Percentiles rank a stretch among this genome's conserved stretches.
These are phyloP conservation scores for Ceratotherium simum DNA, from an alignment of 2,113 vertebrate species.

Conservation along the genomic window DNA sequence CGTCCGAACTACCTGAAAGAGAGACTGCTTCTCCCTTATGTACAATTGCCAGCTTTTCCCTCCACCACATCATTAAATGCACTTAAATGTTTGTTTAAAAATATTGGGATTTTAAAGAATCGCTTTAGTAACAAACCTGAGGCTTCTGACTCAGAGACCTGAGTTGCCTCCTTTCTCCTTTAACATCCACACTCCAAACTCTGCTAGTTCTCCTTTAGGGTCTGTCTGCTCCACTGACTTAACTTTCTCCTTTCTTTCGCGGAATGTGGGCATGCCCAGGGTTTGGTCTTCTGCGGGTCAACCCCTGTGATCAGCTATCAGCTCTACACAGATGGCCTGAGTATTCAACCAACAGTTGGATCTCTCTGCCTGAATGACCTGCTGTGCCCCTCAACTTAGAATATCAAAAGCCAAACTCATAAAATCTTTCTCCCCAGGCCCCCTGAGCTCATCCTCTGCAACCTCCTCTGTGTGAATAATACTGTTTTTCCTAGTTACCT, in stretches of 20 bases:
- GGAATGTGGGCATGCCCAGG: fast-evolving
- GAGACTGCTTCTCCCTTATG: not conserved
- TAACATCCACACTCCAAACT: too few species aligned
- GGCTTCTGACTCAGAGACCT: not conserved
- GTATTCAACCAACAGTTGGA: not conserved
- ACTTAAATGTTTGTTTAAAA: not conserved
- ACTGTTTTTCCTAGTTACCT: not conserved
- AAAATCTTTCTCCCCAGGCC: not conserved
- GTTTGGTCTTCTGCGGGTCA: not conserved
- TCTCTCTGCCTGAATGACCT: not conserved
- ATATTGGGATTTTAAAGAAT: not conserved
- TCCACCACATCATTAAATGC: not conserved
- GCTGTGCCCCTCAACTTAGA: not conserved
- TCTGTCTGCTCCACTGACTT: not conserved
- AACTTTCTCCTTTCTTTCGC: not conserved
- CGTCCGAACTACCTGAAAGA: not conserved
- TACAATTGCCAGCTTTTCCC: fast-evolving
- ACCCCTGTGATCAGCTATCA: fast-evolving
- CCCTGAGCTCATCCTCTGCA: not conserved
- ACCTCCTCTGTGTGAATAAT: not conserved
- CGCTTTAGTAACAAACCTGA: fast-evolving
- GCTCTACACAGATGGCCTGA: not conserved
- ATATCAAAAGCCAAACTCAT: not conserved
- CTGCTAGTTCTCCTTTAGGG: not conserved
- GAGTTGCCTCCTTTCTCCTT: not conserved